A percentile compares a stretch with the other conserved stretches of the same genome.
Conservation (phyloP, 23 tunicate genomes). For the Trididemnum miniatum region DNA sequence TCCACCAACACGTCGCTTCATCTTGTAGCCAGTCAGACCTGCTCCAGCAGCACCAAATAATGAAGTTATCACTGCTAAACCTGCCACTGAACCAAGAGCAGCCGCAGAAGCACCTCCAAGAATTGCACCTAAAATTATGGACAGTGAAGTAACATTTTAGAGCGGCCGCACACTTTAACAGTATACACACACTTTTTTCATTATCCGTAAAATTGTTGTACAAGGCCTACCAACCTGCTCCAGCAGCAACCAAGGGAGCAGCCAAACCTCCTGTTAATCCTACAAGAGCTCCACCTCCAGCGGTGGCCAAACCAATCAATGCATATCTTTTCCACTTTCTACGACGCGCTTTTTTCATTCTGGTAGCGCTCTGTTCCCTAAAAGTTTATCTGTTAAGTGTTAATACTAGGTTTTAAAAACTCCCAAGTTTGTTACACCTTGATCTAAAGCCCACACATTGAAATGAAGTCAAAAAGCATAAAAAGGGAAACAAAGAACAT, state of each 20-base stretch:
- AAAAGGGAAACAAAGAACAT: too few species aligned
- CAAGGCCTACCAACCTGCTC: slow-evolving; percentile 89
- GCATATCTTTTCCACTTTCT: slow-evolving; percentile 78
- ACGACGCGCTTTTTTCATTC: slow-evolving; percentile 54
- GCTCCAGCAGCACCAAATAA: slow-evolving; percentile 99
- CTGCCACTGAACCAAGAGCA: slow-evolving; percentile 96
- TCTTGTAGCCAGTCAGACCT: slow-evolving; percentile 98
- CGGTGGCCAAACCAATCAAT: slow-evolving; percentile 78
- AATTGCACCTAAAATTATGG: slow-evolving; percentile 71
- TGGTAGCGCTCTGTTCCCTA: slow-evolving; percentile 65
- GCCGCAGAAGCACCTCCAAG: slow-evolving; percentile 94
- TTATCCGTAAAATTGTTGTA: too few species aligned
- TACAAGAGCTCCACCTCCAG: slow-evolving; percentile 89
- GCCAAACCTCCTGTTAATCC: slow-evolving; percentile 98
- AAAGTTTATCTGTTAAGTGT: slow-evolving; percentile 11
- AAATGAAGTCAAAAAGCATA: too few species aligned
- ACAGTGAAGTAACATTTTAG: too few species aligned
- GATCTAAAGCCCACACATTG: too few species aligned
- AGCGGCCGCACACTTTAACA: too few species aligned
- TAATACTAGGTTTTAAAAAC: too few species aligned
- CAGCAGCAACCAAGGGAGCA: slow-evolving; percentile 98
- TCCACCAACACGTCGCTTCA: slow-evolving; percentile 98
- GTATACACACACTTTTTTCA: too few species aligned
- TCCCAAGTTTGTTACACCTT: too few species aligned
- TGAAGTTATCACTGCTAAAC: slow-evolving; percentile 93